Evolutionary conservation across 2,113 vertebrate genomes (phyloP).

Genomic region (human): DNA sequence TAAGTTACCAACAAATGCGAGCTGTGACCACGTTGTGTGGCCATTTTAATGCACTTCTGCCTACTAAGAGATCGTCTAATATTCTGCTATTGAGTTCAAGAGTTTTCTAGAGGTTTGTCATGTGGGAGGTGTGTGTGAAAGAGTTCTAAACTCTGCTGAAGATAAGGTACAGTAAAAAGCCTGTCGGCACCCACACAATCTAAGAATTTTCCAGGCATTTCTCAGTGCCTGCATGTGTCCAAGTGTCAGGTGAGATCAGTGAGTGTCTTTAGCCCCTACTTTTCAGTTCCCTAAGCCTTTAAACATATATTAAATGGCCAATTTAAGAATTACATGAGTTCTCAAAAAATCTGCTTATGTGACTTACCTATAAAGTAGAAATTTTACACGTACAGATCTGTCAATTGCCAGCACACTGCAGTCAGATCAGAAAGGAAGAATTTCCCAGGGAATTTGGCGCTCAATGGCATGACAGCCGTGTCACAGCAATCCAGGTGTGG

Average conservation of each 20-base stretch:
- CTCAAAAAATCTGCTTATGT: not conserved
- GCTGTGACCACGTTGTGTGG: fast-evolving
- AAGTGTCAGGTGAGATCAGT: fast-evolving
- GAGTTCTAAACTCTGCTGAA: fast-evolving
- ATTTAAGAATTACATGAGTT: not conserved
- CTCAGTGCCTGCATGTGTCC: fast-evolving
- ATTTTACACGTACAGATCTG: fast-evolving
- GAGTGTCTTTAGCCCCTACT: not conserved
- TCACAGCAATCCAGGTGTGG: fast-evolving
- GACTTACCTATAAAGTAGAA: not conserved
- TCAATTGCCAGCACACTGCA: fast-evolving
- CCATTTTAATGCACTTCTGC: fast-evolving
- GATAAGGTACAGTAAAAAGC: not conserved
- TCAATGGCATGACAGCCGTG: fast-evolving
- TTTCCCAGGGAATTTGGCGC: fast-evolving
- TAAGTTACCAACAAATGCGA: fast-evolving
- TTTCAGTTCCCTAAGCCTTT: not conserved
- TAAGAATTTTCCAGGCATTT: fast-evolving
- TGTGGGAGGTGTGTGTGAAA: not conserved
- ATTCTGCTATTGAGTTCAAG: fast-evolving
- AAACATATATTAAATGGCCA: not conserved
- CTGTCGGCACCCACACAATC: fast-evolving
- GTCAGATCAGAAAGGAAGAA: not conserved
- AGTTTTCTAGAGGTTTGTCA: not conserved
- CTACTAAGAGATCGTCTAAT: fast-evolving